Percentiles rank a stretch among this genome's conserved stretches.
Evolutionary conservation across 2,113 vertebrate genomes (phyloP).

Genomic region (Plectropomus leopardus): DNA sequence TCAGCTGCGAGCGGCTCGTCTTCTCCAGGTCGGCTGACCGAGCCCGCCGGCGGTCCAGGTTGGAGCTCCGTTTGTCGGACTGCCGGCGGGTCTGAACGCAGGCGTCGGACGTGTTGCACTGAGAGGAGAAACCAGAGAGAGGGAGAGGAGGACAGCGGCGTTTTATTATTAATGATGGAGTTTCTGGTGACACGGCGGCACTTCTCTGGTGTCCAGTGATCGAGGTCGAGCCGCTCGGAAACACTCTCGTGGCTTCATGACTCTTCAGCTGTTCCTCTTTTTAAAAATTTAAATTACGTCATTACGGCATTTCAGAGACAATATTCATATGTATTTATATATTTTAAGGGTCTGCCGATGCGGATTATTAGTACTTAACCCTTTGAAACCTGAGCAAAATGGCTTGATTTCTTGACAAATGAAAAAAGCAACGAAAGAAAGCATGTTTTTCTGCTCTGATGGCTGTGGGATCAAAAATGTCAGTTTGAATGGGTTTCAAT

Average conservation of each 20-base stretch:
- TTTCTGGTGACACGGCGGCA: conserved; percentile 51
- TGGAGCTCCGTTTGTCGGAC: conserved; percentile 83
- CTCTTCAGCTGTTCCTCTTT: not conserved
- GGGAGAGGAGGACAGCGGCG: conserved; percentile 5
- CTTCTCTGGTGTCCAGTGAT: conserved; percentile 40
- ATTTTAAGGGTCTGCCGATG: too few relatives aligned
- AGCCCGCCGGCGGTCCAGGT: conserved; percentile 83
- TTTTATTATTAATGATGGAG: conserved; percentile 75
- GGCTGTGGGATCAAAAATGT: too few relatives aligned
- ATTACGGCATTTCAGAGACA: too few relatives aligned
- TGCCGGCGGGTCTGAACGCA: conserved; percentile 88
- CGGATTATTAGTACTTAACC: too few relatives aligned
- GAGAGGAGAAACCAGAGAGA: conserved; percentile 45
- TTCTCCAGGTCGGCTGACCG: conserved; percentile 89
- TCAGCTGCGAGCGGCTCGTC: conserved; percentile 73
- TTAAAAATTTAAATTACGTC: not conserved
- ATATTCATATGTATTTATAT: too few relatives aligned
- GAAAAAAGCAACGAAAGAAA: too few relatives aligned
- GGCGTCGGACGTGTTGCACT: conserved; percentile 89
- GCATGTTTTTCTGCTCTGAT: too few relatives aligned
- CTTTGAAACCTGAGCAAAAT: too few relatives aligned
- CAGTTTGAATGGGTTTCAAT: too few relatives aligned
- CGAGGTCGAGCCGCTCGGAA: not conserved
- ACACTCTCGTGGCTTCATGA: not conserved
- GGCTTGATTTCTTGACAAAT: too few relatives aligned